phyloP scores from a whole-genome alignment of 2,797 vertebrate genomes.

The Pangasius larnaudii region DNA sequence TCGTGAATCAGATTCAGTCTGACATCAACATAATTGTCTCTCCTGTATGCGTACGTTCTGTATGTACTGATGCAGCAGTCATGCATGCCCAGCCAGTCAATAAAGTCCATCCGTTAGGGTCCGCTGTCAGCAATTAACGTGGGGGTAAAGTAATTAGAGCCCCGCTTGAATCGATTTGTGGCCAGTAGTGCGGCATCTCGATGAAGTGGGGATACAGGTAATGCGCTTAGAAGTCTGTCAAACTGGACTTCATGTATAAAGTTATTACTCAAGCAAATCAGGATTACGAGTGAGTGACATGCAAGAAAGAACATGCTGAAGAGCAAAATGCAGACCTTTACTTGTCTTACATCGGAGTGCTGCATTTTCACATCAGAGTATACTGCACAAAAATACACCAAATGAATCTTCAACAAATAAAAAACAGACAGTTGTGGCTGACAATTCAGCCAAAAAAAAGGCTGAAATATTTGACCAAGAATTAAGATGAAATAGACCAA shows the following conservation, averaged over 20 bases:
- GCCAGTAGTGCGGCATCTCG: conserved; percentile 3
- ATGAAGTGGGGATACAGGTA: conserved; percentile 39
- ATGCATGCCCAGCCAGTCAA: conserved; percentile 41
- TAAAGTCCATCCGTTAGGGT: conserved; percentile 41
- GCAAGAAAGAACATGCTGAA: neutral
- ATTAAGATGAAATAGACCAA: neutral
- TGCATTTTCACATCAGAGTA: neutral
- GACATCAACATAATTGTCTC: neutral
- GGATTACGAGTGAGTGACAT: neutral
- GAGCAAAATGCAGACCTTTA: neutral
- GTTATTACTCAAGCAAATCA: conserved; percentile 26
- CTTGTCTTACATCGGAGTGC: neutral
- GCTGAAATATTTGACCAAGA: neutral
- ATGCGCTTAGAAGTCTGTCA: conserved; percentile 42
- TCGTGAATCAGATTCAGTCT: neutral
- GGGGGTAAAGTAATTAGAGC: conserved; percentile 55
- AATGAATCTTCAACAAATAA: neutral
- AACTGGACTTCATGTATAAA: conserved; percentile 34
- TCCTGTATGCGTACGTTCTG: neutral
- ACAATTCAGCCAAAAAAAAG: neutral
- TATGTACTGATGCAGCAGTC: conserved; percentile 1
- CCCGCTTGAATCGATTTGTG: conserved; percentile 46
- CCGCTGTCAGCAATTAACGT: conserved; percentile 51
- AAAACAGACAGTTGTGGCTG: neutral
- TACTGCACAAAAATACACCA: neutral